These are phyloP conservation scores for Scartelaos histophorus DNA, from an alignment of 2,113 vertebrate species.

Conservation along the genomic window DNA sequence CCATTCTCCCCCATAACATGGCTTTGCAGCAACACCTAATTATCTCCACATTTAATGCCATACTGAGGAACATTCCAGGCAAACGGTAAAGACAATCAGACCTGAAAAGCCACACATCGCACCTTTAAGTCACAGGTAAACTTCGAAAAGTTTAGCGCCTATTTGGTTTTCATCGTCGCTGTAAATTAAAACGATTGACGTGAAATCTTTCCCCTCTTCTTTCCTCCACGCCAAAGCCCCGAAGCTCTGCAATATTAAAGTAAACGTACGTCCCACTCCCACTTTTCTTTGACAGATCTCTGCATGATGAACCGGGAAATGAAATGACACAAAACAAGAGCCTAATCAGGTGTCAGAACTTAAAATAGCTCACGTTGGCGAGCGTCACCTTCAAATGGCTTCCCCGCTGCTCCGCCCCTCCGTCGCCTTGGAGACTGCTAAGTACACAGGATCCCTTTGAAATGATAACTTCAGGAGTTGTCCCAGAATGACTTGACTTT, in stretches of 20 bases:
- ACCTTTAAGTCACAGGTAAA: not conserved
- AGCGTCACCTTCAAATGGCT: not conserved
- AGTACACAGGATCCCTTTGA: not conserved
- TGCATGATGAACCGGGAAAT: not conserved
- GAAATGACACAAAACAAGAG: constrained; percentile 1
- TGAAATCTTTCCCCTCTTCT: constrained; percentile 33
- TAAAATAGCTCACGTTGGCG: not conserved
- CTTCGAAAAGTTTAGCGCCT: constrained; percentile 2
- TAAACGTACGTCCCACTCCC: constrained; percentile 1
- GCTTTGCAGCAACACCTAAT: no score
- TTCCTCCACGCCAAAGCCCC: constrained; percentile 11
- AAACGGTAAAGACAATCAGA: no score
- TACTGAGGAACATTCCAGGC: no score
- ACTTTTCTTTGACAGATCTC: not conserved
- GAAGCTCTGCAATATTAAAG: constrained; percentile 22
- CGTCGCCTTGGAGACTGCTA: not conserved
- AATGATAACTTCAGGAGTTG: not conserved
- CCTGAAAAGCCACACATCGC: no score
- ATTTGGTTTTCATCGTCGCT: constrained; percentile 18
- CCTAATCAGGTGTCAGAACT: constrained; percentile 9
- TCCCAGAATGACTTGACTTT: not conserved
- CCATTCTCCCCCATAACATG: no score
- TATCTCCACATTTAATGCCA: no score
- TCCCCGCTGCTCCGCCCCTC: not conserved
- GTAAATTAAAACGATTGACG: constrained; percentile 40